phyloP scores from a whole-genome alignment of 2,888 invertebrate species.

The Cheilosia urbana region DNA sequence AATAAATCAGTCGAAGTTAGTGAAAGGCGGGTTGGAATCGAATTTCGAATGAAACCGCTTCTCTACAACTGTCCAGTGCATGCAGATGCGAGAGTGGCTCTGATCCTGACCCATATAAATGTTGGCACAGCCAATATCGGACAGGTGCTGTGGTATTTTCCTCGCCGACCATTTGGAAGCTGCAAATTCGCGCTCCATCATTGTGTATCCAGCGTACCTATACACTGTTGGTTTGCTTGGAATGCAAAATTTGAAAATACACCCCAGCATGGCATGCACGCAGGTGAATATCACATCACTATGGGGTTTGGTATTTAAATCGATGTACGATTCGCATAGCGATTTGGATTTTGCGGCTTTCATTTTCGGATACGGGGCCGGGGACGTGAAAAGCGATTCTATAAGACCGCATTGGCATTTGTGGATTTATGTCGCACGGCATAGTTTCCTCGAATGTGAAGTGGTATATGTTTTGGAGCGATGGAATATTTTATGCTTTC shows the following conservation, averaged over 20 bases:
- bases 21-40: not conserved
- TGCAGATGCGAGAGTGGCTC: not conserved
- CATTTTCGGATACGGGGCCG: not conserved
- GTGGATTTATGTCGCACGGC: conserved; percentile 15
- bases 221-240: not conserved
- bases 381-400: conserved; percentile 4
- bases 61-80: not conserved
- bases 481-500: not conserved
- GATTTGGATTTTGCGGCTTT: conserved; percentile 19
- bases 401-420: conserved; percentile 12
- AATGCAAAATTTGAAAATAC: conserved; percentile 9
- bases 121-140: not conserved
- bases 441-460: not conserved
- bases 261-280: not conserved
- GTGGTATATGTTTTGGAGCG: not conserved
- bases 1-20: conserved; percentile 48
- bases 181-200: not conserved
- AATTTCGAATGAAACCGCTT: not conserved
- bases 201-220: not conserved
- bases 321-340: conserved; percentile 4
- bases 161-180: not conserved
- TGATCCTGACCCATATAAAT: conserved; percentile 1
- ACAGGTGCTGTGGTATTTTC: conserved; percentile 13
- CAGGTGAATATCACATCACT: conserved; percentile 1
- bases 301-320: not conserved